Evolutionary conservation across 1,140 invertebrate genomes (phyloP).

Genomic region (Zaprionus vittiger): DNA sequence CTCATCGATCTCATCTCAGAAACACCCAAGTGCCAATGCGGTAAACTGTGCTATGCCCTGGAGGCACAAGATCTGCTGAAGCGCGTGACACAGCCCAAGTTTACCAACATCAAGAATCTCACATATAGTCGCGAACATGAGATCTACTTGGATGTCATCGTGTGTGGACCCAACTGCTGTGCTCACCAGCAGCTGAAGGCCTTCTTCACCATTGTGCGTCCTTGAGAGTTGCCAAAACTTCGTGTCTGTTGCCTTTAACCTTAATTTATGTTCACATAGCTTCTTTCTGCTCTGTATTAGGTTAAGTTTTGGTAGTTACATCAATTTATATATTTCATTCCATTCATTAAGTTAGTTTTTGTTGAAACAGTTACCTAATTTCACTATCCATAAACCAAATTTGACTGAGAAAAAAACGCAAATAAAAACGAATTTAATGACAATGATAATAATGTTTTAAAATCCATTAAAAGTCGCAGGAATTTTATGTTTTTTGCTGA

Average conservation of each 20-base stretch:
- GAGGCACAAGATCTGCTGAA: constrained; percentile 42
- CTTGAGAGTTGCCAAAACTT: constrained; percentile 8
- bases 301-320: background rate
- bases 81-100: constrained; percentile 65
- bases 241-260: background rate
- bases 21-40: constrained; percentile 73
- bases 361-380: background rate
- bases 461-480: constrained; percentile 17
- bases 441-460: constrained; percentile 13
- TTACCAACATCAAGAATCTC: constrained; percentile 73
- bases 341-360: background rate
- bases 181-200: constrained; percentile 36
- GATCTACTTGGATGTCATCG: constrained; percentile 75
- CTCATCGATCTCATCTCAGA: constrained; percentile 74
- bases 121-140: constrained; percentile 77
- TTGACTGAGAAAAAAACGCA: constrained; percentile 20
- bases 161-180: constrained; percentile 62
- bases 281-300: background rate
- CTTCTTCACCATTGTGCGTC: constrained; percentile 22
- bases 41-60: constrained; percentile 68
- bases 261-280: background rate
- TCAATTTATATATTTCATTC: constrained; percentile 15
- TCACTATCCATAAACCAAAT: background rate
- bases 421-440: constrained; percentile 51
- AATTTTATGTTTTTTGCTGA: constrained; percentile 11